Base-by-base conservation (phyloP, 2,113 vertebrate genomes). In the Ameiurus melas region DNA sequence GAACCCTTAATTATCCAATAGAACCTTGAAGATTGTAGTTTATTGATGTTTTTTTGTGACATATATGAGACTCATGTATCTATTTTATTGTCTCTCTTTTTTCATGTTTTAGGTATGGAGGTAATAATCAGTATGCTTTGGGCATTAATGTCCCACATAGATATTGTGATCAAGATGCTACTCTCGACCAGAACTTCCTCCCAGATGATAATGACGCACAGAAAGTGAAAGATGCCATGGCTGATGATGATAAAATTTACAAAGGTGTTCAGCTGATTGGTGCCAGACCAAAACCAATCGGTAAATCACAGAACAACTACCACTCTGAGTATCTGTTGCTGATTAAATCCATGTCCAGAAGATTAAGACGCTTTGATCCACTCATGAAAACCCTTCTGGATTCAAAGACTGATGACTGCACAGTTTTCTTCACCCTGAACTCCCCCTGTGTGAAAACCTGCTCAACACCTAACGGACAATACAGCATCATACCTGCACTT, bases 341-440 rank as follows among this genome's bases (percentile, higher is more conserved):
- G 86, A 73, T 16, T 27, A 0, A 12, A 1, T 75, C 68, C 30
- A 8, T 4, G 20, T 36, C 66, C 4, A 4, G 0, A 2, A 43
- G 0, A 60, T 39, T 82, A 20, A 2, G n/a, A n/a, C n/a, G n/a
- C n/a, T n/a, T n/a, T n/a, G n/a, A n/a, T n/a, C 19, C 75, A 0
- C 60, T 36, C 43, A 80, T 86, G 60, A 1, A 36, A 66, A 66
- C 19, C 6, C 85, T 86, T 30, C 77, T 80, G n/a, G 36, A 80
- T 47, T n/a, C 3, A 55, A 0, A 22, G 3, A 2, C 0, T 1
- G 19, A 43, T 20, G 47, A 62, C 20, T 81, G 86, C 30, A 1
- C 22, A 6, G n/a, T 87, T 70, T 87, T 87, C 62, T 87, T 39
- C 77, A 87, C 86, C 51, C 5, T 12, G n/a, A 81, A 81, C 77